These are phyloP conservation scores for Eurypyga helias DNA, from an alignment of 2,113 vertebrate species.

Conservation along the genomic window DNA sequence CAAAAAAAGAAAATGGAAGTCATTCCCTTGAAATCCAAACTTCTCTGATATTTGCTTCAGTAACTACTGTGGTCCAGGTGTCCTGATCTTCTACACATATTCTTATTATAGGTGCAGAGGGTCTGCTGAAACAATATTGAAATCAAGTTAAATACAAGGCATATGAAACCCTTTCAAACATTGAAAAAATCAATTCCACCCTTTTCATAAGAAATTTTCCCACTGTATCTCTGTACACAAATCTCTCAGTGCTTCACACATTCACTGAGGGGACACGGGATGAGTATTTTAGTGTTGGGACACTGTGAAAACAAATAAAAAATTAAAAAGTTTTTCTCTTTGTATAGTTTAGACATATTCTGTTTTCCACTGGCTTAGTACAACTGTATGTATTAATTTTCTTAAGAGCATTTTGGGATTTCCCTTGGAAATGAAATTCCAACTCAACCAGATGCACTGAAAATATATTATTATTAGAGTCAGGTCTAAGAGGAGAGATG, in stretches of 20 bases:
- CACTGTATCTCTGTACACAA: background rate
- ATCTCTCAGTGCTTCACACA: background rate
- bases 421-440: background rate
- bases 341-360: background rate
- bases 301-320: background rate
- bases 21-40: background rate
- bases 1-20: background rate
- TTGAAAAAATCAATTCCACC: background rate
- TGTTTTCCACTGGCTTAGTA: background rate
- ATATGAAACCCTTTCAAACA: background rate
- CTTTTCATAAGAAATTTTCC: background rate
- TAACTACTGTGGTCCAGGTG: background rate
- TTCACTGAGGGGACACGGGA: background rate
- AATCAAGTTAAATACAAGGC: background rate
- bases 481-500: background rate
- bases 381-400: background rate
- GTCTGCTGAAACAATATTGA: background rate
- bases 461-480: background rate
- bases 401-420: background rate
- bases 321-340: background rate
- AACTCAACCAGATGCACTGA: background rate
- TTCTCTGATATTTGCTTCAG: background rate
- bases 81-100: background rate
- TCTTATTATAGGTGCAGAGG: background rate
- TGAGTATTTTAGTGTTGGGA: background rate